These are phyloP conservation scores for Scomberomorus guttatus DNA, from an alignment of 2,797 vertebrate genomes.

Conservation along the genomic window DNA sequence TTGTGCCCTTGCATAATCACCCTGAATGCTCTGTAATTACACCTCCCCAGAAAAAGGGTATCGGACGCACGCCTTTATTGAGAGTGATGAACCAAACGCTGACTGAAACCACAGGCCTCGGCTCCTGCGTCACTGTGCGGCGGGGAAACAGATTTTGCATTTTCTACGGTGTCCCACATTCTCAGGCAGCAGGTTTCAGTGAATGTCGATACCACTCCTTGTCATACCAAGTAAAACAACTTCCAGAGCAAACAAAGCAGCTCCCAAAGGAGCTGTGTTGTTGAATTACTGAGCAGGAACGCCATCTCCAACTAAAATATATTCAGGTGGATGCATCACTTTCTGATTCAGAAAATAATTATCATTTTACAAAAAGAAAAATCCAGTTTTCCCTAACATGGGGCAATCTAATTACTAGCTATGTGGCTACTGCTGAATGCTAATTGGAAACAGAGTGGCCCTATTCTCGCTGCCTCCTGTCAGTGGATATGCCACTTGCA, in stretches of 20 bases:
- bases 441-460: constrained; percentile 63
- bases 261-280: constrained; percentile 41
- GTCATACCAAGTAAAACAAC: constrained; percentile 59
- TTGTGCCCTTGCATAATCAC: constrained; percentile 65
- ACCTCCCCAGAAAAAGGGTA: constrained; percentile 48
- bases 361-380: constrained; percentile 1
- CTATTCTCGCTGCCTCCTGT: constrained; percentile 58
- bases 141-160: constrained; percentile 45
- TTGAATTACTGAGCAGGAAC: constrained; percentile 29
- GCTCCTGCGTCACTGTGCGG: constrained; percentile 1
- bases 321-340: constrained; percentile 11
- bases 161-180: constrained; percentile 51
- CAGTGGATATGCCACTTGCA: constrained; percentile 63
- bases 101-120: constrained; percentile 49
- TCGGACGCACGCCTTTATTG: constrained; percentile 55
- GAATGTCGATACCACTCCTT: constrained; percentile 49
- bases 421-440: constrained; percentile 42
- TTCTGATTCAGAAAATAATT: background rate
- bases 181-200: constrained; percentile 41
- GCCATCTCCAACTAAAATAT: constrained; percentile 18
- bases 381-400: background rate
- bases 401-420: constrained; percentile 28
- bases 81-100: constrained; percentile 59
- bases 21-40: constrained; percentile 74
- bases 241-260: constrained; percentile 51